Base-by-base conservation (phyloP, 2,888 invertebrate species). In the Orthosia gothica region DNA sequence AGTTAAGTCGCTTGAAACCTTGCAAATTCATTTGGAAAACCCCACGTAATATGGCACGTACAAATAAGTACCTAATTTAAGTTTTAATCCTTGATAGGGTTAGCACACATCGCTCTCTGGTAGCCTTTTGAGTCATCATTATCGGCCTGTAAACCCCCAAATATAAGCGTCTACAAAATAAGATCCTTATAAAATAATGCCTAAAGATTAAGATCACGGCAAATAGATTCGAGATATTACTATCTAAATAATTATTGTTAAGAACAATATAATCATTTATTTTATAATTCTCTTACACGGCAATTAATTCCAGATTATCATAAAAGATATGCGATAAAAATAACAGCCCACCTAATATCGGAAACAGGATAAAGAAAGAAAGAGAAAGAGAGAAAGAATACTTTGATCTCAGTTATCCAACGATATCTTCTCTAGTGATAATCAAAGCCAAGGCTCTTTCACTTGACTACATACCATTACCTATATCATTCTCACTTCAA, bases 1-100 rank as follows among this genome's bases (percentile, higher is more conserved):
- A 15, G 15, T 32, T 57, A 57, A n/a, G 13, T 57, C 18, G 45
- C 11, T 18, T 32, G 18, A 20, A 20, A 59, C 12, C 26, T 67
- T 52, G 57, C 63, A 66, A 76, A 58, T 68, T 49, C 32, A 45
- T 26, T 66, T 68, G 85, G 81, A 58, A 85, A 85, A 70, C 26
- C 84, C 85, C 79, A 61, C 16, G 55, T 49, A n/a, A 45, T 15
- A 18, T 7, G 47, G 3, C 64, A 55, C 55, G 65, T 66, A 62
- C 40, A 79, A 61, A 76, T 76, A 50, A 57, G 15, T 65, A 61
- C 45, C 61, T 61, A 61, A 15, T 40, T 54, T 32, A 16, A 32
- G 13, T 62, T 69, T 61, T 61, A 69, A 69, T 69, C 20, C 11
- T 2, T 16, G 40, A 61, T 74, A 72, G 72, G 67, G 67, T 55